These are phyloP conservation scores for Battus philenor DNA, from an alignment of 1,140 invertebrate genomes.

Conservation along the genomic window DNA sequence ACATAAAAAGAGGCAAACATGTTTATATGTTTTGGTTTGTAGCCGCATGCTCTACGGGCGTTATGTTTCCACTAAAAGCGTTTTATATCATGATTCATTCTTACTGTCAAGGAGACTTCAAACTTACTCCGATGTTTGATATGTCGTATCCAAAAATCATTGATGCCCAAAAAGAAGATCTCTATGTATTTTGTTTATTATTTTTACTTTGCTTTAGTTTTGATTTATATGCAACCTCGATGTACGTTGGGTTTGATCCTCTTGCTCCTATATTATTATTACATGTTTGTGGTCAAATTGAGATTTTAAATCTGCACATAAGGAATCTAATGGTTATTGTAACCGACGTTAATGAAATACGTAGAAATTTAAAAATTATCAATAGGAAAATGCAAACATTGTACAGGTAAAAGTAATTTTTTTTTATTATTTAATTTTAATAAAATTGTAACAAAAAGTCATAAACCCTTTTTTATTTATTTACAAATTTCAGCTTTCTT, in stretches of 20 bases:
- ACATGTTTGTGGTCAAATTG: conserved; percentile 33
- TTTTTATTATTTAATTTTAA: not conserved
- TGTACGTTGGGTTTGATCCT: conserved; percentile 38
- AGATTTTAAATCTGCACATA: conserved; percentile 25
- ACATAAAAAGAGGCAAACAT: conserved; percentile 23
- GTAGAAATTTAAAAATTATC: conserved; percentile 15
- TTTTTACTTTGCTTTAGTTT: conserved; percentile 22
- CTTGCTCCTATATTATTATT: conserved; percentile 34
- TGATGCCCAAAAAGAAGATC: conserved; percentile 24
- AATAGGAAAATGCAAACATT: conserved; percentile 31
- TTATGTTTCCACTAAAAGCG: conserved; percentile 32
- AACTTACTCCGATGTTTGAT: conserved; percentile 29
- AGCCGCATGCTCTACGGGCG: conserved; percentile 15
- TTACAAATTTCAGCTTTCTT: conserved; percentile 28
- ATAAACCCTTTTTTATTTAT: not conserved
- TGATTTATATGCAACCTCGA: conserved; percentile 23
- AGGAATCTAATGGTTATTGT: conserved; percentile 20
- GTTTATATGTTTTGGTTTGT: conserved; percentile 30
- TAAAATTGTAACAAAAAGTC: not conserved
- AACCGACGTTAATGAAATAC: not conserved
- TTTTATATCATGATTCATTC: conserved; percentile 28
- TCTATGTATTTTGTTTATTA: conserved; percentile 18
- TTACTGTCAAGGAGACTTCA: conserved; percentile 23
- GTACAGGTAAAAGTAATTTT: conserved; percentile 28
- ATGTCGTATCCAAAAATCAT: conserved; percentile 26